A percentile compares a stretch with the other conserved stretches of the same genome.
phyloP scores from a whole-genome alignment of 2,113 vertebrate species.

The Ochotona princeps region DNA sequence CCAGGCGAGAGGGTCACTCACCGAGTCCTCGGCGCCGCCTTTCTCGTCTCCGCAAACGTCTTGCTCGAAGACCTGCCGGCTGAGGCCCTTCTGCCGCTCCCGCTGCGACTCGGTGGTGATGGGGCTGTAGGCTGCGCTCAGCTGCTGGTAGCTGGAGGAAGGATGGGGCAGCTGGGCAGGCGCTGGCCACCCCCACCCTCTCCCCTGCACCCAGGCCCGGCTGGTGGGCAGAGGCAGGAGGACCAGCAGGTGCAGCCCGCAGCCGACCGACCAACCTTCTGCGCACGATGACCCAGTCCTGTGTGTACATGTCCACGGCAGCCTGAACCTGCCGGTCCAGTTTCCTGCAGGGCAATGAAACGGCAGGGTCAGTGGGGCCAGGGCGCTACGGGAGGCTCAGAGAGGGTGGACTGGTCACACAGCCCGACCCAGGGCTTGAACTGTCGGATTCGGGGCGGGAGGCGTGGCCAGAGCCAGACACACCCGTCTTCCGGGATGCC shows the following conservation, averaged over 20 bases:
- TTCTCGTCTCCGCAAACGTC: slow-evolving; percentile 87
- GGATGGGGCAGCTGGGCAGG: not conserved
- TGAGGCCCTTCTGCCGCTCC: slow-evolving; percentile 90
- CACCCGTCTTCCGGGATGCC: slow-evolving; percentile 90
- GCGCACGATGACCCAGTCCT: slow-evolving; percentile 94
- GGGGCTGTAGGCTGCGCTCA: slow-evolving; percentile 88
- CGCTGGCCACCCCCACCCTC: not conserved
- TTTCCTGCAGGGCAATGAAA: slow-evolving; percentile 82
- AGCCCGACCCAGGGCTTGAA: not conserved
- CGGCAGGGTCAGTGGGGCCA: slow-evolving; percentile 17
- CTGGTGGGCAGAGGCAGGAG: not conserved
- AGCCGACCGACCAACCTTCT: slow-evolving; percentile 88
- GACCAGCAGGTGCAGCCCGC: not conserved
- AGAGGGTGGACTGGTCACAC: not conserved
- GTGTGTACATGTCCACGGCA: slow-evolving; percentile 92
- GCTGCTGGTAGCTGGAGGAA: slow-evolving; percentile 88
- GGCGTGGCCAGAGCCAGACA: not conserved
- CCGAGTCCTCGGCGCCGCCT: slow-evolving; percentile 88
- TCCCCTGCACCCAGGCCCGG: no score
- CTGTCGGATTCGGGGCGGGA: no score
- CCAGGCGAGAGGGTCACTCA: slow-evolving; percentile 64
- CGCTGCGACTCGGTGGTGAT: slow-evolving; percentile 89
- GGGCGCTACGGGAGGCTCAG: not conserved
- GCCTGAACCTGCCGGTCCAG: slow-evolving; percentile 92
- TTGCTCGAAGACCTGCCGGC: slow-evolving; percentile 92